Conservation (phyloP, 2,113 vertebrate species). For the Nesogale talazaci region DNA sequence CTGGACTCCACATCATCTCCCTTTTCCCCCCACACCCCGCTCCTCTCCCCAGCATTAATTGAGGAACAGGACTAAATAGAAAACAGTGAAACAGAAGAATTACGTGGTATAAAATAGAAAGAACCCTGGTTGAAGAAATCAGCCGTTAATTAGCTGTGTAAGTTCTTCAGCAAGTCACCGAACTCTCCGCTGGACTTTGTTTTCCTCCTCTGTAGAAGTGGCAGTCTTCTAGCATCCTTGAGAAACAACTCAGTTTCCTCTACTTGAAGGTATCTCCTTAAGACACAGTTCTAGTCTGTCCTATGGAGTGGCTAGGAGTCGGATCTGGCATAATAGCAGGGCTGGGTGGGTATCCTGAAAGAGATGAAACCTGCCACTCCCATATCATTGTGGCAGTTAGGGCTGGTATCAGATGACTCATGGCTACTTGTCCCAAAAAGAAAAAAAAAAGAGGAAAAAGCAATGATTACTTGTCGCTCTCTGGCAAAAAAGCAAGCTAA, state of each 20-base stretch:
- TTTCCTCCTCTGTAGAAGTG: neutral
- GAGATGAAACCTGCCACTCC: constrained; percentile 71
- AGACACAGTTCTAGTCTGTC: no score
- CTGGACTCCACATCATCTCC: no score
- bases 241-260: constrained; percentile 65
- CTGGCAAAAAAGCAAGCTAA: constrained; percentile 65
- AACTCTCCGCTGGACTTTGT: neutral
- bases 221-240: neutral
- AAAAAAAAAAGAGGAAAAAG: constrained; percentile 58
- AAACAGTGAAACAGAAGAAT: constrained; percentile 43
- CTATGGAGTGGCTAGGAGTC: neutral
- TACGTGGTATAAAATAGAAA: constrained; percentile 30
- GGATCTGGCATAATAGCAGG: neutral
- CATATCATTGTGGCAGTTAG: constrained; percentile 76
- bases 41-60: neutral
- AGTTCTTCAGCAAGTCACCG: neutral
- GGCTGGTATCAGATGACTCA: constrained; percentile 65
- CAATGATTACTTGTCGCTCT: constrained; percentile 57
- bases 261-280: neutral
- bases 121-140: neutral
- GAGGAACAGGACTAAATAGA: constrained; percentile 51
- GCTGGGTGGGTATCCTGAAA: neutral
- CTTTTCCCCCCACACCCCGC: no score
- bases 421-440: constrained; percentile 57
- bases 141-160: neutral